Percentiles rank a stretch among this genome's conserved stretches.
Conservation (phyloP, 2,797 vertebrate genomes). For the Acestrorhynchus altus region DNA sequence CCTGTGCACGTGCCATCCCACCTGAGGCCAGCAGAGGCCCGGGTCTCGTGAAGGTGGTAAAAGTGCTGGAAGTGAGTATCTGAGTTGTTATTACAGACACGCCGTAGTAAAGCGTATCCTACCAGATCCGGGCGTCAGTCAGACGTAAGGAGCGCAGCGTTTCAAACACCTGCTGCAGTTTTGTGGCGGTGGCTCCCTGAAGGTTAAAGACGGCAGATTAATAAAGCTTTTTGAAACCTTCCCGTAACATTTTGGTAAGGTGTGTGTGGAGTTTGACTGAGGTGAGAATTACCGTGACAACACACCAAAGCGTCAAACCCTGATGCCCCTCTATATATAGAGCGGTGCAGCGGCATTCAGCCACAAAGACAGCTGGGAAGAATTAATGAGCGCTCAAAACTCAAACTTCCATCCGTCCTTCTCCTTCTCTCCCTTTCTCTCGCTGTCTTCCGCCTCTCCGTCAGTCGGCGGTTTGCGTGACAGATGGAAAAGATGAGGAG, state of each 20-base stretch:
- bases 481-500: conserved; percentile 65
- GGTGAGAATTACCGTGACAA: conserved; percentile 21
- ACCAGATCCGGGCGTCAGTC: too few species aligned
- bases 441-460: conserved; percentile 59
- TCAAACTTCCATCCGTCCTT: conserved; percentile 48
- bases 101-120: too few species aligned
- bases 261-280: background rate
- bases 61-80: too few species aligned
- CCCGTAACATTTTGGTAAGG: background rate
- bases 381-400: conserved; percentile 57
- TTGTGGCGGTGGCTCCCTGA: too few species aligned
- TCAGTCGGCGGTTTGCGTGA: conserved; percentile 64
- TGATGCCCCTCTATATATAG: conserved; percentile 29
- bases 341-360: conserved; percentile 11
- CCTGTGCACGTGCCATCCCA: too few species aligned
- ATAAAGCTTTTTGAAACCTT: conserved; percentile 18
- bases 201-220: background rate
- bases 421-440: conserved; percentile 26
- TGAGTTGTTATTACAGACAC: too few species aligned
- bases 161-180: too few species aligned
- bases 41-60: too few species aligned
- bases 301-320: background rate
- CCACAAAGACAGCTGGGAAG: conserved; percentile 58
- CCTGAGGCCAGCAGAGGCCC: too few species aligned
- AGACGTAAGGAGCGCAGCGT: too few species aligned